These are phyloP conservation scores for Xenentodon cancila DNA, from an alignment of 2,797 vertebrate genomes.

Conservation along the genomic window DNA sequence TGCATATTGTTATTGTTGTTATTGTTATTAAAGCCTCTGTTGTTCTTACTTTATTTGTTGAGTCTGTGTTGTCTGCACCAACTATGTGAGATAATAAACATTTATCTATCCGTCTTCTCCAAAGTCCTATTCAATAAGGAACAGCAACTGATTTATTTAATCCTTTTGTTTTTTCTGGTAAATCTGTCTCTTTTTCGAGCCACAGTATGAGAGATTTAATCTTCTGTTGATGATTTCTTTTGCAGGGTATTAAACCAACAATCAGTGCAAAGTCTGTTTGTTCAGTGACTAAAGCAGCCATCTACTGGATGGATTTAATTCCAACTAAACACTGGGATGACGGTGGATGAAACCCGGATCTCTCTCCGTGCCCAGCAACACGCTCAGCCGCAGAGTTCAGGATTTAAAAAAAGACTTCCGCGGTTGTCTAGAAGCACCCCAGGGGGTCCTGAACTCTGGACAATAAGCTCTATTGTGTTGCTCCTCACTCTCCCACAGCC, in stretches of 20 bases:
- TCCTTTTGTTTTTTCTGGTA: no score
- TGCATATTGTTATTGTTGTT: no score
- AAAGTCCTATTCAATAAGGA: no score
- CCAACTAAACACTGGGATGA: not conserved
- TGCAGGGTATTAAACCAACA: not conserved
- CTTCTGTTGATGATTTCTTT: not conserved
- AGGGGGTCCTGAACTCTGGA: conserved; percentile 52
- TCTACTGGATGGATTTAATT: not conserved
- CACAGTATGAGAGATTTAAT: not conserved
- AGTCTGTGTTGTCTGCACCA: no score
- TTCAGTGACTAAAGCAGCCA: not conserved
- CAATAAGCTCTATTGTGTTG: conserved; percentile 74
- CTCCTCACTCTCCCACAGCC: conserved; percentile 41
- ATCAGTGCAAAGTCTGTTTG: not conserved
- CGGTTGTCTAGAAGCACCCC: conserved; percentile 49
- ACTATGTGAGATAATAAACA: no score
- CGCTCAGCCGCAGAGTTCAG: conserved; percentile 19
- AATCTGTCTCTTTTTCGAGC: not conserved
- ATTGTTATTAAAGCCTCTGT: no score
- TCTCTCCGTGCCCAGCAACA: conserved; percentile 10
- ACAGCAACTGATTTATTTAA: no score
- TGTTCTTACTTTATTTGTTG: no score
- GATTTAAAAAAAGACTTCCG: conserved; percentile 73
- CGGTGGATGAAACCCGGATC: no score
- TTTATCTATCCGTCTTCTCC: no score